Evolutionary conservation across 2,888 invertebrate genomes (phyloP).

Genomic region (Epsilonema sp.): DNA sequence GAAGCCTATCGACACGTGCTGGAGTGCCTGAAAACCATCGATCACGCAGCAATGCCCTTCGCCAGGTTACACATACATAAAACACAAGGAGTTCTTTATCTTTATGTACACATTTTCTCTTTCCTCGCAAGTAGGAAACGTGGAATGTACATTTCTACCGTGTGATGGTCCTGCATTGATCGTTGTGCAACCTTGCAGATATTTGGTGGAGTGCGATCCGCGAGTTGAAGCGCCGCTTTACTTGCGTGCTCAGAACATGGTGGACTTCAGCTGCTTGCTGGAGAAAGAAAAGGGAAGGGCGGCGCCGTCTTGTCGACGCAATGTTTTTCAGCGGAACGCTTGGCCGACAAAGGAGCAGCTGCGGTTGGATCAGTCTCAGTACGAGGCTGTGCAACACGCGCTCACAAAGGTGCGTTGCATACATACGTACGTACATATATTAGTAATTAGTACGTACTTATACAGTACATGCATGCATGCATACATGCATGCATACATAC

Average conservation of each 20-base stretch:
- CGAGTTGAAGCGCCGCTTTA: neutral
- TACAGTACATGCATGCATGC: too few species aligned
- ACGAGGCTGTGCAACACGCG: conserved; percentile 45
- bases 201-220: too few species aligned
- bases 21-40: conserved; percentile 44
- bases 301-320: neutral
- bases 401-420: too few species aligned
- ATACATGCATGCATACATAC: too few species aligned
- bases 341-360: conserved; percentile 38
- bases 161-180: too few species aligned
- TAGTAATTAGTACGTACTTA: too few species aligned
- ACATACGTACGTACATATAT: too few species aligned
- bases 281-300: too few species aligned
- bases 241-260: neutral
- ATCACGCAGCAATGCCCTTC: conserved; percentile 29
- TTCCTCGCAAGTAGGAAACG: too few species aligned
- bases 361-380: conserved; percentile 46
- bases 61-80: too few species aligned
- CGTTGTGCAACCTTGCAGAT: too few species aligned
- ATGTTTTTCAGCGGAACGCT: neutral
- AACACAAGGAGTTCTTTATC: conserved; percentile 23
- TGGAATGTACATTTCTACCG: too few species aligned
- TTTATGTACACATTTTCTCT: neutral
- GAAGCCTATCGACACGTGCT: conserved; percentile 58
- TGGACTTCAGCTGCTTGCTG: neutral